These are phyloP conservation scores for Chaetops frenatus DNA, from an alignment of 2,113 vertebrate species.

Conservation along the genomic window DNA sequence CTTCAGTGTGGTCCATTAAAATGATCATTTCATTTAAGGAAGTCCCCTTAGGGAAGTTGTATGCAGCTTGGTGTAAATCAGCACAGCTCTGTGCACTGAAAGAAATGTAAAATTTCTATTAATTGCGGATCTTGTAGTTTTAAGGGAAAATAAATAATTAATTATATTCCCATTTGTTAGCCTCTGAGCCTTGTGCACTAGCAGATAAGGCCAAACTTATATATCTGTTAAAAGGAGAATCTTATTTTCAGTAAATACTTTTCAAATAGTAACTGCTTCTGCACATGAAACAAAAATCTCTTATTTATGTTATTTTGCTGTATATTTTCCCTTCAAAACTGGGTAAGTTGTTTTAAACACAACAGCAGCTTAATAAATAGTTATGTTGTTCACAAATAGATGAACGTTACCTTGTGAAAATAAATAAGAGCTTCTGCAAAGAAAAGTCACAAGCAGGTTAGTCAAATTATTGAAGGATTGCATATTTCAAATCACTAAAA, in stretches of 20 bases:
- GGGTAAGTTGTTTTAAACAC: background rate
- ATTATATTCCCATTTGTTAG: background rate
- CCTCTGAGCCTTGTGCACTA: background rate
- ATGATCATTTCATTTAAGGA: background rate
- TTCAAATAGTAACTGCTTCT: background rate
- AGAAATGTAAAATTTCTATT: background rate
- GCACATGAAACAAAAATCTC: background rate
- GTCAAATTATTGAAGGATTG: background rate
- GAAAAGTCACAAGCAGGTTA: background rate
- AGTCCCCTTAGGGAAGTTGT: background rate
- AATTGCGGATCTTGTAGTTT: background rate
- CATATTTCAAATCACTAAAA: background rate
- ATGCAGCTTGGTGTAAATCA: background rate
- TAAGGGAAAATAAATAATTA: background rate
- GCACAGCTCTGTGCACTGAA: background rate
- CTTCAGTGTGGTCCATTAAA: constrained; percentile 24
- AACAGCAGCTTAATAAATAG: background rate
- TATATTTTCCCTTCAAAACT: background rate
- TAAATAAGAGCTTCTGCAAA: background rate
- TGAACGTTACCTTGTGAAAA: background rate
- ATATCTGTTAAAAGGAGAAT: background rate
- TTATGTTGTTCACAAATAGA: background rate
- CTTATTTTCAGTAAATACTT: background rate
- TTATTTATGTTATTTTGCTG: background rate
- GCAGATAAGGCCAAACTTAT: background rate